Evolutionary conservation across 2,797 vertebrate species (phyloP).

Genomic region (Myotis myotis): DNA sequence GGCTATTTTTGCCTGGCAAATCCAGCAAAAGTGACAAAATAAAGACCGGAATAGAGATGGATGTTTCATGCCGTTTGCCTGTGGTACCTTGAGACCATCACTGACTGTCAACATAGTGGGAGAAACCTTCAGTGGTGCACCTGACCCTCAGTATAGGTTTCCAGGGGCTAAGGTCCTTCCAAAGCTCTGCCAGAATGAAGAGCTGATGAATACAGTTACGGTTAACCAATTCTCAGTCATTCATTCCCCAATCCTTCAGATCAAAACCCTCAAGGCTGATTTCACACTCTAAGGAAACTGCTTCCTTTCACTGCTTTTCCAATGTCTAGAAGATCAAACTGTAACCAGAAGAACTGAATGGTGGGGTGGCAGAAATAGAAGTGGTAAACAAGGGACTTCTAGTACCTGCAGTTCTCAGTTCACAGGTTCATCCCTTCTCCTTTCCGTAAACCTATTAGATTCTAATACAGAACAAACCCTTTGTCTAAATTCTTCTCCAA

Average conservation of each 20-base stretch:
- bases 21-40: neutral
- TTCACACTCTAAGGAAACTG: neutral
- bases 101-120: fast-evolving
- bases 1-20: neutral
- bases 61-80: neutral
- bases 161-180: neutral
- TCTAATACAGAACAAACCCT: neutral
- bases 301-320: neutral
- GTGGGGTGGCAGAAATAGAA: neutral
- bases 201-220: neutral
- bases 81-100: neutral
- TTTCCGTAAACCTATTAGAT: neutral
- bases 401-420: neutral
- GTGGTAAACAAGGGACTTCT: neutral
- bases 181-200: neutral
- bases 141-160: neutral
- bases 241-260: neutral
- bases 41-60: neutral
- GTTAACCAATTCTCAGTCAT: neutral
- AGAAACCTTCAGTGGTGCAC: neutral
- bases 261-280: neutral
- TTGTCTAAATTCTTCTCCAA: neutral
- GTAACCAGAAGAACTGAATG: neutral
- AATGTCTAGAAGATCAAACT: neutral
- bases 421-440: neutral